Base-by-base conservation (phyloP, 2,888 invertebrate genomes). In the Melikaiella ostensackeni region DNA sequence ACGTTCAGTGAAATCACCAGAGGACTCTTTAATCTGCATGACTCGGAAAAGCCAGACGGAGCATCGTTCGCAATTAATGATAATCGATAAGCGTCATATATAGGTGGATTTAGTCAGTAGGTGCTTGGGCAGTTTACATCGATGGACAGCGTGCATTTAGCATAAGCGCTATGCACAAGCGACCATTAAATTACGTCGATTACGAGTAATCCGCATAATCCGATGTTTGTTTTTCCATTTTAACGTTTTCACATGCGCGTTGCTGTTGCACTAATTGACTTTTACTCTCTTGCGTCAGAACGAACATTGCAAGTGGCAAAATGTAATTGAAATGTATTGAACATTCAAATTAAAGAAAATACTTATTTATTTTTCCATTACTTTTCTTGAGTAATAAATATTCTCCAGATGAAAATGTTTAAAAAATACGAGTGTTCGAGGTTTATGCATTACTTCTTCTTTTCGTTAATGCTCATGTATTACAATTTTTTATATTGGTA, bases 31-130 rank as follows among this genome's bases (percentile, higher is more conserved):
- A 70, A 70, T 75, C 77, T 75, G 74, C 78, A 78, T 81, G 81
- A 81, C 75, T 73, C 78, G 35, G 70, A 74, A 79, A 70, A 74
- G 66, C 63, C 46, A 74, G 64, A 77, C 64, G 70, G 75, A 75
- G 79, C 70, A 77, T 55, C 81, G 77, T 76, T 50, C 66, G 79
- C 78, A 81, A 81, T 81, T 77, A 81, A 78, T 76, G 74, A 79
- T 79, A 79, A 81, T 74, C 79, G 77, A 81, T 79, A 76, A 75
- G 70, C 77, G 61, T 57, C 77, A 76, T 76, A 79, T 77, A 75
- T 80, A 76, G 73, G 57, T 76, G 77, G 73, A 80, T 78, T 46
- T 46, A 24, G 66, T 66, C 46, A 66, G 50, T 46, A n/a, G 50
- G 50, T 70, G 33, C 50, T 70, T 24, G 46, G 70, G 16, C 19